These are phyloP conservation scores for Pseudorasbora parva DNA, from an alignment of 2,113 vertebrate species.

Conservation along the genomic window DNA sequence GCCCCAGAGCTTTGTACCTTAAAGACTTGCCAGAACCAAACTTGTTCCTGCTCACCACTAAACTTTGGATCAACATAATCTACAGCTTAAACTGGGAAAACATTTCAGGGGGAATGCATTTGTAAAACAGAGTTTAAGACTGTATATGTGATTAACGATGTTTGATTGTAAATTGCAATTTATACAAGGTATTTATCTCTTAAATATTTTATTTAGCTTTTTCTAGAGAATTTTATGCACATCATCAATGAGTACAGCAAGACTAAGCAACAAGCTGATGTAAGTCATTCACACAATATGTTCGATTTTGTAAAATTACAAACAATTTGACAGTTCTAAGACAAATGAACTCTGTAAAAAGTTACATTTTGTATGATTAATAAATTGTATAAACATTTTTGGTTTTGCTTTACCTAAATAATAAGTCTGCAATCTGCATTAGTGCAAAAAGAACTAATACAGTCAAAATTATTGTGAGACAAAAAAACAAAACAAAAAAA, in stretches of 20 bases:
- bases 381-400: slow-evolving; percentile 67
- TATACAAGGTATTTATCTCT: slow-evolving; percentile 78
- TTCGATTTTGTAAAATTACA: slow-evolving; percentile 46
- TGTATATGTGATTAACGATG: slow-evolving; percentile 68
- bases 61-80: slow-evolving; percentile 19
- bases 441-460: not conserved
- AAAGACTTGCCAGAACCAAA: slow-evolving; percentile 58
- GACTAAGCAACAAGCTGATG: slow-evolving; percentile 51
- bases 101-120: slow-evolving; percentile 54
- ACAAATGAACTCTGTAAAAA: slow-evolving; percentile 68
- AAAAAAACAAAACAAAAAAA: no score
- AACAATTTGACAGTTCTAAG: slow-evolving; percentile 53
- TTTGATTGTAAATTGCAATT: slow-evolving; percentile 80
- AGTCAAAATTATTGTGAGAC: no score
- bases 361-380: slow-evolving; percentile 78
- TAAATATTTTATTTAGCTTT: slow-evolving; percentile 71
- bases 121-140: slow-evolving; percentile 46
- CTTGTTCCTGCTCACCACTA: slow-evolving; percentile 51
- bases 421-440: not conserved
- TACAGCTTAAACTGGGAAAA: slow-evolving; percentile 27
- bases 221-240: slow-evolving; percentile 66
- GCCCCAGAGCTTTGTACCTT: slow-evolving; percentile 84
- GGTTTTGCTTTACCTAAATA: not conserved
- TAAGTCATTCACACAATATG: slow-evolving; percentile 29
- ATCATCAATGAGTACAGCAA: slow-evolving; percentile 45